Evolutionary conservation across 2,888 invertebrate genomes (phyloP).

Genomic region (Nyleta sp.): DNA sequence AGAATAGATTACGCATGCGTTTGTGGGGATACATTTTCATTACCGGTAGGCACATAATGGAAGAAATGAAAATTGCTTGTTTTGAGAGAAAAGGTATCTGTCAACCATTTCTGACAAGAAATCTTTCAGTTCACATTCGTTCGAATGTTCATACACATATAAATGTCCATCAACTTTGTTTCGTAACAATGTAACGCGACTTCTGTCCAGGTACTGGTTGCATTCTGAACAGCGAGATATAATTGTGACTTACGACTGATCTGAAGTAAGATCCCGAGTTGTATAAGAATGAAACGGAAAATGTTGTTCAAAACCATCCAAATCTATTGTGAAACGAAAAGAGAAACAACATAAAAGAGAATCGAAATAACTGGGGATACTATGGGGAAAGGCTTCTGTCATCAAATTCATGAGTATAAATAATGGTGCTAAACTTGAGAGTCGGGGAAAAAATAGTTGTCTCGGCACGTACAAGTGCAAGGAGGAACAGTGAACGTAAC

Average conservation of each 20-base stretch:
- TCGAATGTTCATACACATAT: slow-evolving; percentile 5
- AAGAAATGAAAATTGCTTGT: no score
- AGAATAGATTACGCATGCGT: no score
- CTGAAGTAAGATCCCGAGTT: slow-evolving; percentile 18
- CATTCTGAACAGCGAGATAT: not conserved
- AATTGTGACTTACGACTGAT: slow-evolving; percentile 5
- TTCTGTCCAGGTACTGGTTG: slow-evolving; percentile 6
- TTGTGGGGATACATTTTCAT: no score
- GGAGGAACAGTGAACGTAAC: not conserved
- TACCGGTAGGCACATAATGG: no score
- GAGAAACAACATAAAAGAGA: slow-evolving; percentile 31
- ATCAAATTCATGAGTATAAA: slow-evolving; percentile 31
- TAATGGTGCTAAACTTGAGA: slow-evolving; percentile 14
- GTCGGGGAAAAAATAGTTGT: slow-evolving; percentile 18
- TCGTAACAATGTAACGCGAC: not conserved
- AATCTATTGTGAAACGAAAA: slow-evolving; percentile 37
- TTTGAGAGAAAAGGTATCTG: no score
- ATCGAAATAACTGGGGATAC: slow-evolving; percentile 25
- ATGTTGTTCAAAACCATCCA: slow-evolving; percentile 19
- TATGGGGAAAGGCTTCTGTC: slow-evolving; percentile 17
- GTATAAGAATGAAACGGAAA: slow-evolving; percentile 12
- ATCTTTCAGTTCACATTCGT: not conserved
- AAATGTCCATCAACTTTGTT: not conserved
- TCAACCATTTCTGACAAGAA: not conserved
- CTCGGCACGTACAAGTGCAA: not conserved